A percentile compares a stretch with the other conserved stretches of the same genome.
Conservation (phyloP, 2,797 vertebrate species). For the Acestrorhynchus altus region DNA sequence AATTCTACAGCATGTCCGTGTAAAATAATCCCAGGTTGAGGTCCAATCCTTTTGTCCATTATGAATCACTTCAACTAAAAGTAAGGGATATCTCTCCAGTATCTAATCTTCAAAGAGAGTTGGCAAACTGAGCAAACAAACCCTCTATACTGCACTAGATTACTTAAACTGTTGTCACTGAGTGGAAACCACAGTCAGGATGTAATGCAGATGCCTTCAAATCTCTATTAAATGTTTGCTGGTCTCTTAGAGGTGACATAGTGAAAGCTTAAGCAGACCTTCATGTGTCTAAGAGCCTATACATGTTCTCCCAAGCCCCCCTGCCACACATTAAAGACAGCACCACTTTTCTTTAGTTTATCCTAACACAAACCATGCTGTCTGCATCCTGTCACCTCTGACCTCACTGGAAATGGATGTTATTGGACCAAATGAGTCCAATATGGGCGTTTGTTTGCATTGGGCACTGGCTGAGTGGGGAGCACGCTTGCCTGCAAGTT, state of each 20-base stretch:
- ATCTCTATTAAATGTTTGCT: background rate
- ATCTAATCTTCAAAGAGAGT: background rate
- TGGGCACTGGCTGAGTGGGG: slow-evolving; percentile 4
- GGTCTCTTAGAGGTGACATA: background rate
- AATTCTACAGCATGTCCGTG: background rate
- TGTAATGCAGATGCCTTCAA: background rate
- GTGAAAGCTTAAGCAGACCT: slow-evolving; percentile 22
- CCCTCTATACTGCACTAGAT: background rate
- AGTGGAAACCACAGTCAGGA: background rate
- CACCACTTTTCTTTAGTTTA: slow-evolving; percentile 33
- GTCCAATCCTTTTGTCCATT: background rate
- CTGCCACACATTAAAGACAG: slow-evolving; percentile 46
- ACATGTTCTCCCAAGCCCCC: slow-evolving; percentile 17
- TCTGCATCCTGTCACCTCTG: slow-evolving; percentile 60
- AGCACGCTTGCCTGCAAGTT: slow-evolving; percentile 1
- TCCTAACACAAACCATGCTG: slow-evolving; percentile 56
- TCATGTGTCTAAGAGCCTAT: slow-evolving; percentile 4
- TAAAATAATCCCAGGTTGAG: background rate
- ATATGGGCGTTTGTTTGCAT: slow-evolving; percentile 49
- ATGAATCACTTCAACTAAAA: too few species aligned
- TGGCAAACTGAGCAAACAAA: background rate
- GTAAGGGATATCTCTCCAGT: background rate
- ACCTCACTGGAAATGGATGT: slow-evolving; percentile 69
- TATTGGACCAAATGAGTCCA: slow-evolving; percentile 70
- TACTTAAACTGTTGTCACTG: background rate